phyloP scores from a whole-genome alignment of 2,113 vertebrate genomes.

The Corythaixoides concolor region DNA sequence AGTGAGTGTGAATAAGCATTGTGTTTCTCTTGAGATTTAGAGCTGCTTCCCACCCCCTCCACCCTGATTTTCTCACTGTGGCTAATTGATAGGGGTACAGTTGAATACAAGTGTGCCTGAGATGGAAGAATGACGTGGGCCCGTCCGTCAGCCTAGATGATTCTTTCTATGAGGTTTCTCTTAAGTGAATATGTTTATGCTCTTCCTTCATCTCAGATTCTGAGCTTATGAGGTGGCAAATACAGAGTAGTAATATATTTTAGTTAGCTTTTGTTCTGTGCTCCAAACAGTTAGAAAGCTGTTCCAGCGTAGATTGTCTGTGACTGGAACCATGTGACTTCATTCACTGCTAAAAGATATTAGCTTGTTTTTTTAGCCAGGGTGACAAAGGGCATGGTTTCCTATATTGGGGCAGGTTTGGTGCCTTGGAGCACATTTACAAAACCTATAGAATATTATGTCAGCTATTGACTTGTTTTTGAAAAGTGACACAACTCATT shows the following conservation, averaged over 20 bases:
- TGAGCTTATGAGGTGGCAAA: background rate
- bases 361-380: background rate
- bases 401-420: background rate
- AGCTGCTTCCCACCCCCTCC: background rate
- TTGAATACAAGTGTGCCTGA: background rate
- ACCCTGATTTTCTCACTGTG: background rate
- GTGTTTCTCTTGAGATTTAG: background rate
- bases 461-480: background rate
- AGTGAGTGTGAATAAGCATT: constrained; percentile 70
- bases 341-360: background rate
- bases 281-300: background rate
- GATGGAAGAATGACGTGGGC: background rate
- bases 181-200: background rate
- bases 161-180: background rate
- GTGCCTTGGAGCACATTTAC: background rate
- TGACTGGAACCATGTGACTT: background rate
- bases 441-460: background rate
- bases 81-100: background rate
- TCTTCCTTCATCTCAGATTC: background rate
- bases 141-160: background rate
- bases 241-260: background rate
- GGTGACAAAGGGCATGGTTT: background rate
- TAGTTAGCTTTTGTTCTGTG: background rate
- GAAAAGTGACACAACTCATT: background rate
- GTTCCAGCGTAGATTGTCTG: background rate